These are phyloP conservation scores for Clarias macrocephalus DNA, from an alignment of 2,113 vertebrate species.

Conservation along the genomic window DNA sequence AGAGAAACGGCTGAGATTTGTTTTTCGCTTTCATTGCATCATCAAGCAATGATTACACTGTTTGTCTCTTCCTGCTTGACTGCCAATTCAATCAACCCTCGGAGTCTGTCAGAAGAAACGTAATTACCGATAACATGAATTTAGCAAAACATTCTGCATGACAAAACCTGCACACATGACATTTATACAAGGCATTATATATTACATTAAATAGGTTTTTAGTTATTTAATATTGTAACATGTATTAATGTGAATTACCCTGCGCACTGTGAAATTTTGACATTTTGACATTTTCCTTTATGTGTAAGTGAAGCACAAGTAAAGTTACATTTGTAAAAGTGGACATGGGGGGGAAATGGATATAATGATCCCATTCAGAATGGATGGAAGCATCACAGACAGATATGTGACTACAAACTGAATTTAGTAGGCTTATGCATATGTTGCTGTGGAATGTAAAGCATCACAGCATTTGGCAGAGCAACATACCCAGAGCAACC, in stretches of 20 bases:
- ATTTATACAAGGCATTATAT: not conserved
- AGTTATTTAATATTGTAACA: not conserved
- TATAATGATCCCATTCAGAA: not conserved
- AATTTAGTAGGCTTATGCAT: not conserved
- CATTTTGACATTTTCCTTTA: not conserved
- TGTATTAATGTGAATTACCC: not conserved
- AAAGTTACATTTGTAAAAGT: not conserved
- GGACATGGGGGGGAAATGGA: not conserved
- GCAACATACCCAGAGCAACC: no score
- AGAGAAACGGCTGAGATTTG: not conserved
- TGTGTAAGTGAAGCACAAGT: not conserved
- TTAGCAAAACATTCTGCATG: not conserved
- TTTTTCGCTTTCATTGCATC: conserved; percentile 1
- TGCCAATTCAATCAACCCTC: not conserved
- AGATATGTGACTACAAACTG: not conserved
- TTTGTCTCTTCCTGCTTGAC: conserved; percentile 2
- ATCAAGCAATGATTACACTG: conserved; percentile 4
- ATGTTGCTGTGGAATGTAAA: not conserved
- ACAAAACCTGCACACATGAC: not conserved
- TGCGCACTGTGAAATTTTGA: not conserved
- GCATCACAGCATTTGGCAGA: not conserved
- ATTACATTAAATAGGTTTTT: not conserved
- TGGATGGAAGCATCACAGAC: not conserved
- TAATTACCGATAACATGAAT: not conserved
- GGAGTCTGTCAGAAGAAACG: not conserved